Evolutionary conservation across 2,888 invertebrate species (phyloP).

Genomic region (Trichogramma evanescens): DNA sequence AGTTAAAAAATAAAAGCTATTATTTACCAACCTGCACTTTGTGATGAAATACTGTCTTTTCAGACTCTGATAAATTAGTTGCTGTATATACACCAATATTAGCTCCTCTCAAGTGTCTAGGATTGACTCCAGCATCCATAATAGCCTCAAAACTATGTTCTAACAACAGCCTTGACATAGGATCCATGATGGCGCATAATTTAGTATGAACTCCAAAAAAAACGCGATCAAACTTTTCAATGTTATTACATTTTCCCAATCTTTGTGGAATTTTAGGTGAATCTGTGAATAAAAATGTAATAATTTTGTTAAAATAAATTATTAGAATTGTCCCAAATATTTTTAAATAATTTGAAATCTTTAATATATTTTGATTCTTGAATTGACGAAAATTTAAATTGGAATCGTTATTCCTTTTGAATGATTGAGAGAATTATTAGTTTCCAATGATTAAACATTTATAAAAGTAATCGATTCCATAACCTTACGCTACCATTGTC

Average conservation of each 20-base stretch:
- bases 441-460: no score
- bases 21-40: constrained; percentile 20
- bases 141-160: constrained; percentile 24
- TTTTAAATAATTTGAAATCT: no score
- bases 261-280: constrained; percentile 15
- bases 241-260: constrained; percentile 13
- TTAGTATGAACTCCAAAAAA: constrained; percentile 26
- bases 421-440: no score
- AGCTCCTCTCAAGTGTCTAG: constrained; percentile 18
- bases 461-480: no score
- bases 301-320: not conserved
- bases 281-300: constrained; percentile 4
- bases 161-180: constrained; percentile 19
- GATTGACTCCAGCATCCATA: constrained; percentile 25
- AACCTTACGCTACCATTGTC: no score
- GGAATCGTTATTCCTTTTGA: no score
- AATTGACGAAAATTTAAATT: no score
- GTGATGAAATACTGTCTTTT: constrained; percentile 22
- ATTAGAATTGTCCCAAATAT: not conserved
- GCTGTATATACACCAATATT: constrained; percentile 22
- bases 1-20: not conserved
- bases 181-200: constrained; percentile 22
- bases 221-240: constrained; percentile 23
- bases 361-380: not conserved
- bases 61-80: constrained; percentile 24